phyloP scores from a whole-genome alignment of 2,113 vertebrate species.

The Cavia porcellus region DNA sequence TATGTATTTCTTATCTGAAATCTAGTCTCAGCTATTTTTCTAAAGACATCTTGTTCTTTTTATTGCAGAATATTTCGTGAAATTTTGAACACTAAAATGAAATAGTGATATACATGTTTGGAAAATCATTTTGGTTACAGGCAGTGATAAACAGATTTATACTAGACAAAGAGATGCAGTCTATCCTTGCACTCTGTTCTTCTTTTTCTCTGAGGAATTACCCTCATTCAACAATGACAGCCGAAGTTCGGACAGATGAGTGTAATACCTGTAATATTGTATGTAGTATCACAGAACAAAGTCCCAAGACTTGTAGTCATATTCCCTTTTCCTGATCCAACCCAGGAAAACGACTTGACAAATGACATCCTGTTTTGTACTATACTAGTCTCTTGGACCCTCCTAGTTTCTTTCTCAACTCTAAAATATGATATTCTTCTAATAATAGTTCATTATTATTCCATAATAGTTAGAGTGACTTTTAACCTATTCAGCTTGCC shows the following conservation, averaged over 20 bases:
- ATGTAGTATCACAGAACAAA: neutral
- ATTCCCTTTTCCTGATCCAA: neutral
- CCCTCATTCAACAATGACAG: neutral
- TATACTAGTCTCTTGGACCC: neutral
- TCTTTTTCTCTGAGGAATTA: neutral
- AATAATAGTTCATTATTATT: neutral
- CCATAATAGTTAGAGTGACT: neutral
- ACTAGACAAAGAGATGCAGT: neutral
- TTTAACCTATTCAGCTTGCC: neutral
- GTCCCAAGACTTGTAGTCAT: neutral
- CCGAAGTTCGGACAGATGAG: no score
- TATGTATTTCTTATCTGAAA: neutral
- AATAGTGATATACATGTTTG: neutral
- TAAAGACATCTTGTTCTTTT: neutral
- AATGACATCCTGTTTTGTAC: neutral
- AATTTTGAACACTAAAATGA: neutral
- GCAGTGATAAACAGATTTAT: neutral
- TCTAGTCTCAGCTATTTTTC: neutral
- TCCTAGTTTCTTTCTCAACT: neutral
- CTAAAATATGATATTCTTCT: neutral
- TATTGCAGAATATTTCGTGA: neutral
- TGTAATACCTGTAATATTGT: neutral
- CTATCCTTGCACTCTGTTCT: neutral
- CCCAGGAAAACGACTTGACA: neutral
- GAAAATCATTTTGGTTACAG: neutral